A percentile compares a stretch with the other conserved stretches of the same genome.
These are phyloP conservation scores for Allophyes oxyacanthae DNA, from an alignment of 2,888 invertebrate species.

Conservation along the genomic window DNA sequence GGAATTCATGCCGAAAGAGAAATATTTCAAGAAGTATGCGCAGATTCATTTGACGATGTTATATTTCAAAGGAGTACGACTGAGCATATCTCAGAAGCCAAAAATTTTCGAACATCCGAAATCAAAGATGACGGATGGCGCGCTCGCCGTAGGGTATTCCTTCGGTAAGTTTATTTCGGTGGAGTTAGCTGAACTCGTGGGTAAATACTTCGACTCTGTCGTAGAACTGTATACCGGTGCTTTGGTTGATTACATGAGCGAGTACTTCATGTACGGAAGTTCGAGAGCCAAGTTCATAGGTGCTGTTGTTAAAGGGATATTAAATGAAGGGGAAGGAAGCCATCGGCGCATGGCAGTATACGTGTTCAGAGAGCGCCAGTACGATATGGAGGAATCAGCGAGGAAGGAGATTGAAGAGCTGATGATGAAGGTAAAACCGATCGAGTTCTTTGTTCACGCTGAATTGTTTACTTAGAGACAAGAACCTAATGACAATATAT, in stretches of 20 bases:
- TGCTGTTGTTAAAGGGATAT: slow-evolving; percentile 30
- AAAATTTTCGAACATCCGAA: slow-evolving; percentile 57
- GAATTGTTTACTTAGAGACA: not conserved
- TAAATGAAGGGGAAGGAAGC: slow-evolving; percentile 24
- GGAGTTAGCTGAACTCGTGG: slow-evolving; percentile 62
- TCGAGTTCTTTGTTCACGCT: slow-evolving; percentile 18
- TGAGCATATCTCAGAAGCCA: slow-evolving; percentile 59
- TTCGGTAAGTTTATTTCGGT: slow-evolving; percentile 67
- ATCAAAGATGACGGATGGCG: slow-evolving; percentile 54
- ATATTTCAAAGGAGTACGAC: slow-evolving; percentile 66
- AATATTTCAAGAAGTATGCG: slow-evolving; percentile 62
- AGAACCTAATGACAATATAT: no score
- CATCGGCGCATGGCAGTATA: slow-evolving; percentile 41
- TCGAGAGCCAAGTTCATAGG: slow-evolving; percentile 22
- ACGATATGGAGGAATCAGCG: slow-evolving; percentile 2
- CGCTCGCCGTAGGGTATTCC: slow-evolving; percentile 62
- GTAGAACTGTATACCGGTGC: slow-evolving; percentile 60
- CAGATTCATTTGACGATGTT: slow-evolving; percentile 68
- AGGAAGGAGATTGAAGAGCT: slow-evolving; percentile 22
- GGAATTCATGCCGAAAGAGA: slow-evolving; percentile 63
- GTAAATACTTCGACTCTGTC: slow-evolving; percentile 67
- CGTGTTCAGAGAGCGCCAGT: slow-evolving; percentile 9
- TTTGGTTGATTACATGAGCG: slow-evolving; percentile 54
- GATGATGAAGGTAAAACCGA: slow-evolving; percentile 6
- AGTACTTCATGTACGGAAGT: slow-evolving; percentile 8